phyloP scores from a whole-genome alignment of 2,113 vertebrate species.

The Sinocyclocheilus grahami region DNA sequence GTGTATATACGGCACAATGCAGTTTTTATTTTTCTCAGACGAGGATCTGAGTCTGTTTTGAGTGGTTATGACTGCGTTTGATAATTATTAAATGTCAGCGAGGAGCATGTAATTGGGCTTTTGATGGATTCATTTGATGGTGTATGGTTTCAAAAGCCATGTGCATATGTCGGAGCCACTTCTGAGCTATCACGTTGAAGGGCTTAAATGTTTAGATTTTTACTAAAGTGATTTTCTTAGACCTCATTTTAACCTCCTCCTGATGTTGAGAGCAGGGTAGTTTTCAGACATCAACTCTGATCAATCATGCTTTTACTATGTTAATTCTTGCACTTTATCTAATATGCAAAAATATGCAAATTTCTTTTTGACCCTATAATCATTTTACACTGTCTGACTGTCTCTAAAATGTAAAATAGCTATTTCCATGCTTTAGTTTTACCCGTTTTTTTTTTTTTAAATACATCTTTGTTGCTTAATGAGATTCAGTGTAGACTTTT shows the following conservation, averaged over 20 bases:
- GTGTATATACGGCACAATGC: neutral
- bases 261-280: slow-evolving; percentile 13
- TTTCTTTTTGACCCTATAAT: neutral
- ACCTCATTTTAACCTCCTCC: neutral
- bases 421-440: neutral
- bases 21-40: neutral
- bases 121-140: slow-evolving; percentile 61
- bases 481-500: too few relatives aligned
- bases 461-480: neutral
- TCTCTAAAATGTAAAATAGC: neutral
- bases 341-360: neutral
- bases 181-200: neutral
- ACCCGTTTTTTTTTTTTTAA: neutral
- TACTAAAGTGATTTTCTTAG: neutral
- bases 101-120: slow-evolving; percentile 70
- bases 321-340: slow-evolving; percentile 10
- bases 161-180: neutral
- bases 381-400: neutral
- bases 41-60: slow-evolving; percentile 45
- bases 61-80: slow-evolving; percentile 64
- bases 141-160: slow-evolving; percentile 16
- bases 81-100: slow-evolving; percentile 73
- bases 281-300: neutral
- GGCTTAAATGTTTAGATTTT: neutral
- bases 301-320: neutral